Evolutionary conservation across 2,113 vertebrate genomes (phyloP).

Genomic region (Myocastor coypus): DNA sequence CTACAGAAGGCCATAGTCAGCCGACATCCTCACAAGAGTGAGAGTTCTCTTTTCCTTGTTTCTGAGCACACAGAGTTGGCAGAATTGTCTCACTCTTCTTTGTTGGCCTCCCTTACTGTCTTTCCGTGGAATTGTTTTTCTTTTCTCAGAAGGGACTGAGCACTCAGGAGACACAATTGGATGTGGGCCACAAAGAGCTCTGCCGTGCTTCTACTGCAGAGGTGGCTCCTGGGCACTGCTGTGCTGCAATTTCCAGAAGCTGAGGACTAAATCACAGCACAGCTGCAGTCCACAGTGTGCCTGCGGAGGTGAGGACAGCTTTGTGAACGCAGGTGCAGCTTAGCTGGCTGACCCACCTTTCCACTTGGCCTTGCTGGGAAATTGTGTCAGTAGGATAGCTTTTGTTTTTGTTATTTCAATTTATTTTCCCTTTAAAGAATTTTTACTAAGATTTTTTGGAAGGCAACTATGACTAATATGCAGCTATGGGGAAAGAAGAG

Average conservation of each 20-base stretch:
- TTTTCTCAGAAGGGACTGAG: not conserved
- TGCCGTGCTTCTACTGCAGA: not conserved
- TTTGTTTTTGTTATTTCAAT: constrained; percentile 37
- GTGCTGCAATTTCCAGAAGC: not conserved
- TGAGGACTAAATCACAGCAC: fast-evolving
- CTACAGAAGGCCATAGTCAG: not conserved
- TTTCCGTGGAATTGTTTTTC: not conserved
- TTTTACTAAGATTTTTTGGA: not conserved
- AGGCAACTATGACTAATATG: not conserved
- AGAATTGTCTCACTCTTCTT: not conserved
- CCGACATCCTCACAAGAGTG: not conserved
- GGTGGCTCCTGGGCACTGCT: not conserved
- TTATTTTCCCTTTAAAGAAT: not conserved
- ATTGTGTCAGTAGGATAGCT: constrained; percentile 26
- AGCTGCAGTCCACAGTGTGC: fast-evolving
- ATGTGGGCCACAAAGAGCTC: not conserved
- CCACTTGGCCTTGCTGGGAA: not conserved
- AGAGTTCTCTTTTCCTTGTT: not conserved
- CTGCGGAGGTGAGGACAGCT: not conserved
- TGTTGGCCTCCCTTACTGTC: not conserved
- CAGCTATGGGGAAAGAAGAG: not conserved
- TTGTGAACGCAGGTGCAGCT: not conserved
- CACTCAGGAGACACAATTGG: not conserved
- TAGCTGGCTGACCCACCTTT: not conserved
- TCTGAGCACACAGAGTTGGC: not conserved